These are phyloP conservation scores for Monochamus saltuarius DNA, from an alignment of 1,140 invertebrate genomes.

Conservation along the genomic window DNA sequence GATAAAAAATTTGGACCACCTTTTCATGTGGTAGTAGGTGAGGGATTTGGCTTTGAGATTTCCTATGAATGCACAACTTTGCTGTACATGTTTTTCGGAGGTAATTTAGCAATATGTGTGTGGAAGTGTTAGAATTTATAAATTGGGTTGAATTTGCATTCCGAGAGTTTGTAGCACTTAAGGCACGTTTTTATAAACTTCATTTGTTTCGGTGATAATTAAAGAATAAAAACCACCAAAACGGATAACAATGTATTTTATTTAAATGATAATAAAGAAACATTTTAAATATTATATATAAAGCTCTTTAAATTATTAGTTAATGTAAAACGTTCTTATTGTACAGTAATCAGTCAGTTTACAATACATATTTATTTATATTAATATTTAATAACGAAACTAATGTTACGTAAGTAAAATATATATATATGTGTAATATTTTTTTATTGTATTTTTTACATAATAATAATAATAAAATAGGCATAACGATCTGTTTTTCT, in stretches of 20 bases:
- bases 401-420: no score
- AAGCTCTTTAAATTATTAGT: slow-evolving; percentile 18
- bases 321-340: slow-evolving; percentile 11
- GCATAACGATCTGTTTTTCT: no score
- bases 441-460: neutral
- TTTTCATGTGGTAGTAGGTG: slow-evolving; percentile 91
- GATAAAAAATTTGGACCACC: slow-evolving; percentile 93
- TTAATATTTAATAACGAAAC: no score
- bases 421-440: no score
- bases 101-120: slow-evolving; percentile 83
- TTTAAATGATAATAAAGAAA: slow-evolving; percentile 17
- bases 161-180: no score
- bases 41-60: slow-evolving; percentile 91
- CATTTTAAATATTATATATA: slow-evolving; percentile 17
- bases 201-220: no score
- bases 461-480: no score
- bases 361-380: no score
- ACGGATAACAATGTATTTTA: slow-evolving; percentile 27
- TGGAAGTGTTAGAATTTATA: slow-evolving; percentile 76
- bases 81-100: slow-evolving; percentile 90
- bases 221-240: slow-evolving; percentile 7
- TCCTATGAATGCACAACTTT: slow-evolving; percentile 88
- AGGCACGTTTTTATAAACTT: no score
- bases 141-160: no score
- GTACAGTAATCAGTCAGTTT: slow-evolving; percentile 7